These are phyloP conservation scores for Hippolais icterina DNA, from an alignment of 2,113 vertebrate species.

Conservation along the genomic window DNA sequence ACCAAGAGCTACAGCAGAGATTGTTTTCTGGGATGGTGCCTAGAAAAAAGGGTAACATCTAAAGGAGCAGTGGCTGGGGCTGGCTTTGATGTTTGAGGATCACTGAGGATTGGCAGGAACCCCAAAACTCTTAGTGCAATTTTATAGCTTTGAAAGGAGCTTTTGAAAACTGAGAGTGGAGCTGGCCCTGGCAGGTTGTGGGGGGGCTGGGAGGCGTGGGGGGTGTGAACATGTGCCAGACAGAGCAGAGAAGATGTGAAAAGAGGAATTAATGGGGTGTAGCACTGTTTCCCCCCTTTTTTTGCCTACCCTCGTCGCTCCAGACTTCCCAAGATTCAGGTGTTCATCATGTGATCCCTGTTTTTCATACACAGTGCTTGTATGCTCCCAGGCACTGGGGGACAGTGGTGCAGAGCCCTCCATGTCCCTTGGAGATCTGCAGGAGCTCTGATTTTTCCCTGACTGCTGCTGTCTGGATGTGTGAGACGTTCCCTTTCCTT, in stretches of 20 bases:
- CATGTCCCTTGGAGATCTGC: fast-evolving
- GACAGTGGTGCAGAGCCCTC: neutral
- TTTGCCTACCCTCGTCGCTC: fast-evolving
- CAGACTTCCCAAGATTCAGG: neutral
- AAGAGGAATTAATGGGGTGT: neutral
- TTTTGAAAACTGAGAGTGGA: neutral
- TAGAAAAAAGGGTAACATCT: neutral
- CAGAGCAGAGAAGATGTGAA: neutral
- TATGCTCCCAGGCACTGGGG: neutral
- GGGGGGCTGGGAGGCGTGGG: too few relatives aligned
- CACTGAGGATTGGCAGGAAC: neutral
- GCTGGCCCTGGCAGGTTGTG: neutral
- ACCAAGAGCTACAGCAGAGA: neutral
- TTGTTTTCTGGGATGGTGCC: neutral
- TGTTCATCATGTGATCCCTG: fast-evolving
- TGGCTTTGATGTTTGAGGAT: neutral
- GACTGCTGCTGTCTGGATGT: neutral
- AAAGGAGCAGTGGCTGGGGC: neutral
- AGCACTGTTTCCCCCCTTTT: neutral
- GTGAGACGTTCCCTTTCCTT: neutral
- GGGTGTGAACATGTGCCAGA: fast-evolving
- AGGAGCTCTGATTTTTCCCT: neutral
- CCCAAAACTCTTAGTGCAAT: neutral
- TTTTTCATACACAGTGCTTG: neutral
- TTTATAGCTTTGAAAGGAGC: neutral